phyloP scores from a whole-genome alignment of 2,113 vertebrate species.

The Xiphophorus couchianus region DNA sequence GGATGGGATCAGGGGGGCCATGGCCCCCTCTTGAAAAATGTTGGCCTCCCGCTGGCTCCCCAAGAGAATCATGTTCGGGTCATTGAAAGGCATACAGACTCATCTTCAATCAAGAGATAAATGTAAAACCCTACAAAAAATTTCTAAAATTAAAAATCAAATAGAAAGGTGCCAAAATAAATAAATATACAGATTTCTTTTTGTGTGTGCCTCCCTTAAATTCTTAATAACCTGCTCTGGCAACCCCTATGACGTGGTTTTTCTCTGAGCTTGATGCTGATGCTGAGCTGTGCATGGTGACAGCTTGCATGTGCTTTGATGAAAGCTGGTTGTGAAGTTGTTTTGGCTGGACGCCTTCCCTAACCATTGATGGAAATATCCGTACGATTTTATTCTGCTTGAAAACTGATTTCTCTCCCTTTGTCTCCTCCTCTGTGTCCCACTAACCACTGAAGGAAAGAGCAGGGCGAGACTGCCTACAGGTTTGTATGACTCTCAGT shows the following conservation, averaged over 20 bases:
- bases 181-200: too few species aligned
- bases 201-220: too few species aligned
- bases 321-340: slow-evolving; percentile 1
- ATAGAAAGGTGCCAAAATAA: too few species aligned
- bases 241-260: neutral
- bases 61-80: too few species aligned
- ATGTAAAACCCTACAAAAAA: too few species aligned
- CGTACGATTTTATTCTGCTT: slow-evolving; percentile 48
- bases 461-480: slow-evolving; percentile 76
- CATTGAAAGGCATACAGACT: too few species aligned
- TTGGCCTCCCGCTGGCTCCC: too few species aligned
- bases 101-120: too few species aligned
- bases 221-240: too few species aligned
- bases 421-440: slow-evolving; percentile 68
- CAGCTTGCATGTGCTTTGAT: slow-evolving; percentile 54
- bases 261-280: slow-evolving; percentile 8
- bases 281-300: slow-evolving; percentile 52
- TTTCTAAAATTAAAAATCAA: too few species aligned
- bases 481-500: slow-evolving; percentile 72
- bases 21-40: too few species aligned
- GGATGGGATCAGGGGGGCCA: too few species aligned
- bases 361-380: slow-evolving; percentile 41
- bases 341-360: slow-evolving; percentile 34
- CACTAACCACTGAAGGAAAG: slow-evolving; percentile 78
- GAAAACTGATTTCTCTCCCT: slow-evolving; percentile 64